Evolutionary conservation across 2,888 invertebrate species (phyloP).

Genomic region (Drosophila subsilvestris): DNA sequence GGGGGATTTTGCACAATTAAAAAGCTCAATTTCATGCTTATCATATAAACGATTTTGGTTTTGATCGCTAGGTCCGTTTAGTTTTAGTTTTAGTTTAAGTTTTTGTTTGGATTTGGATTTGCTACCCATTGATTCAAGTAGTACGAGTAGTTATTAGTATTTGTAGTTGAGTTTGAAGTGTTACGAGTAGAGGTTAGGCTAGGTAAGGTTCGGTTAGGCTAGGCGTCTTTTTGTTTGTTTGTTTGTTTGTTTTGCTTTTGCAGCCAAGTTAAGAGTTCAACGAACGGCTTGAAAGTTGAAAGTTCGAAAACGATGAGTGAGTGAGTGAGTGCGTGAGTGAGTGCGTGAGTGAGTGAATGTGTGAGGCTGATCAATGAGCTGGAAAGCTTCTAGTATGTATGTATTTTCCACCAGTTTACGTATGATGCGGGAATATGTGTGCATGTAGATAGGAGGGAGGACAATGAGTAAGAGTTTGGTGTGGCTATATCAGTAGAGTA

Average conservation of each 20-base stretch:
- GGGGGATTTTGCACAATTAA: conserved; percentile 68
- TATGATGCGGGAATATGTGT: not conserved
- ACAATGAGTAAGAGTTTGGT: not conserved
- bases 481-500: conserved; percentile 12
- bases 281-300: no score
- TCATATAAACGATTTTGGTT: conserved; percentile 68
- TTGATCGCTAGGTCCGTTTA: conserved; percentile 63
- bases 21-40: conserved; percentile 75
- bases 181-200: conserved; percentile 35
- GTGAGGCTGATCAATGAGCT: no score
- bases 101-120: conserved; percentile 15
- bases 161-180: conserved; percentile 27
- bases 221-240: conserved; percentile 18
- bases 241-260: conserved; percentile 14
- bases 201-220: conserved; percentile 37
- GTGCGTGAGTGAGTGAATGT: no score
- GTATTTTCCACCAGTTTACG: not conserved
- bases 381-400: no score
- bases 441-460: not conserved
- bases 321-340: no score
- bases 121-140: conserved; percentile 22
- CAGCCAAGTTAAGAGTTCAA: conserved; percentile 27
- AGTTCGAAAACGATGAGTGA: no score
- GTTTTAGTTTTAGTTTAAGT: conserved; percentile 35
- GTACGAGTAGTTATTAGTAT: conserved; percentile 31